phyloP scores from a whole-genome alignment of 2,797 vertebrate genomes.

The Mormyrops boulengeri region DNA sequence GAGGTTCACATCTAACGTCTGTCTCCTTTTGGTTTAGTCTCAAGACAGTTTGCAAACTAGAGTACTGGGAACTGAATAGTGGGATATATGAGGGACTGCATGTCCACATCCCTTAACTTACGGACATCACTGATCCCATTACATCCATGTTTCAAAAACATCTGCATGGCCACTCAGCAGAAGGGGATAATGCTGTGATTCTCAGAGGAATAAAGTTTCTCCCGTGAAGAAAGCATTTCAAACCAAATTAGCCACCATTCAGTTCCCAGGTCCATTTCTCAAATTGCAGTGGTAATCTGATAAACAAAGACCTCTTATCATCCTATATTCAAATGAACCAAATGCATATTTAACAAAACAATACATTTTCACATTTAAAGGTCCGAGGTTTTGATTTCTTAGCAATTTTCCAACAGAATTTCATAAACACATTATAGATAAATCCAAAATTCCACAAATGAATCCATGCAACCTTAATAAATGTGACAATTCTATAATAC shows the following conservation, averaged over 20 bases:
- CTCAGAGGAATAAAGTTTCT: neutral
- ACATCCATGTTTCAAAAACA: neutral
- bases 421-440: neutral
- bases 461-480: neutral
- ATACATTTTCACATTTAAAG: neutral
- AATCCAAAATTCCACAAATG: neutral
- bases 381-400: neutral
- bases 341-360: neutral
- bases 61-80: neutral
- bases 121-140: neutral
- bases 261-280: neutral
- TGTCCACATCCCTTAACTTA: neutral
- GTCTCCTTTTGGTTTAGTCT: neutral
- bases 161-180: neutral
- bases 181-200: neutral
- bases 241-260: neutral
- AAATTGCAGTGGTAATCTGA: neutral
- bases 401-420: neutral
- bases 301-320: neutral
- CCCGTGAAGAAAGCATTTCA: neutral
- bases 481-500: neutral
- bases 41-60: neutral
- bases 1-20: conserved; percentile 2
- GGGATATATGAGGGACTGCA: neutral
- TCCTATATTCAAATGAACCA: neutral